Conservation (phyloP, 1,140 invertebrate genomes). For the Brachystomella parvula region DNA sequence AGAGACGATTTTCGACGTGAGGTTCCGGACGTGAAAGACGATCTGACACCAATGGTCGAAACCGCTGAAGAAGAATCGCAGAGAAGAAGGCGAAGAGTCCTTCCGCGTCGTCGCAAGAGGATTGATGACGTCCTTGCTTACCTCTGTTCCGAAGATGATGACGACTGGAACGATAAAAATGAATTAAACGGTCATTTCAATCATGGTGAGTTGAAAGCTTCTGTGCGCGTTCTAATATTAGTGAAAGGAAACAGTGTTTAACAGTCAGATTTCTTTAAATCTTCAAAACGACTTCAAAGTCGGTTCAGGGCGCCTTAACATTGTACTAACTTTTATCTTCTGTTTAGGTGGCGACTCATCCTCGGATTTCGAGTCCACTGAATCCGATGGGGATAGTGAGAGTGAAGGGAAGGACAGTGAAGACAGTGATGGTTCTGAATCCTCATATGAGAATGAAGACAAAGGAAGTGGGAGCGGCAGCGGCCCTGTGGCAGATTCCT, state of each 20-base stretch:
- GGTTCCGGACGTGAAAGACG: slow-evolving; percentile 9
- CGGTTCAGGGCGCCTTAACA: no score
- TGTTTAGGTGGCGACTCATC: not conserved
- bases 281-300: no score
- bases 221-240: no score
- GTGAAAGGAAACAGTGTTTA: no score
- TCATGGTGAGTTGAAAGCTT: no score
- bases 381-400: not conserved
- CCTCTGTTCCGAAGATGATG: not conserved
- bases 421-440: not conserved
- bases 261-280: no score
- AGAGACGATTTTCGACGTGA: not conserved
- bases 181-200: not conserved
- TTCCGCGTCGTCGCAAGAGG: not conserved
- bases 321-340: not conserved
- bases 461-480: not conserved
- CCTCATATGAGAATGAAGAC: not conserved
- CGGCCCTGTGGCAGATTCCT: not conserved
- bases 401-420: not conserved
- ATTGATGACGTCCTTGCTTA: not conserved
- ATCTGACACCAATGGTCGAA: slow-evolving; percentile 1
- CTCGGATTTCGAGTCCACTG: not conserved
- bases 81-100: not conserved
- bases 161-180: not conserved
- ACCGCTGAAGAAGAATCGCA: not conserved